These are phyloP conservation scores for Pavo muticus DNA, from an alignment of 2,113 vertebrate species.

Conservation along the genomic window DNA sequence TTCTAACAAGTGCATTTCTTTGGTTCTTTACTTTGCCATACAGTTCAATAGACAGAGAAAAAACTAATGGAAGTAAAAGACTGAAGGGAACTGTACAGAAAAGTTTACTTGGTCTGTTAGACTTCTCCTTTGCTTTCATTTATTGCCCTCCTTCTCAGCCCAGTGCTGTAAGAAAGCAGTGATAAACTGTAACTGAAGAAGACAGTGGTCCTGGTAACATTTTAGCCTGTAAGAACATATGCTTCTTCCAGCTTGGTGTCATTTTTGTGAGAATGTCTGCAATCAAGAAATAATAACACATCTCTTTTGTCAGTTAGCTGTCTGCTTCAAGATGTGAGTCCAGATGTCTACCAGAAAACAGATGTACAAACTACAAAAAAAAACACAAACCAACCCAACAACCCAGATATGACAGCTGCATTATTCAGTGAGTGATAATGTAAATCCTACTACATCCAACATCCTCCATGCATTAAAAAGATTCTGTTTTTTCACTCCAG, in stretches of 20 bases:
- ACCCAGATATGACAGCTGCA: neutral
- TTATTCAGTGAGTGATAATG: neutral
- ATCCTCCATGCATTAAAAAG: neutral
- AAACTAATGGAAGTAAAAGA: neutral
- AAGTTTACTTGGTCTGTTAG: neutral
- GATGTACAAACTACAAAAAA: neutral
- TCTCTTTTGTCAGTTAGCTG: neutral
- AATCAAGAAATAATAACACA: neutral
- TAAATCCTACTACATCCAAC: neutral
- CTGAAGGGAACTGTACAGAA: neutral
- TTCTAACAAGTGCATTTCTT: neutral
- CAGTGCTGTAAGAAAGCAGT: neutral
- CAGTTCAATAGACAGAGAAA: neutral
- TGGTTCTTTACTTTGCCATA: neutral
- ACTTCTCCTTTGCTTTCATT: neutral
- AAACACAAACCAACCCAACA: neutral
- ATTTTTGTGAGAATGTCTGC: neutral
- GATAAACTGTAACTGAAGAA: neutral
- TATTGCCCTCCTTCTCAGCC: neutral
- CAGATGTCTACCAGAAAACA: conserved; percentile 45
- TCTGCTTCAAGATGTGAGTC: conserved; percentile 11
- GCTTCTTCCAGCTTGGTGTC: neutral
- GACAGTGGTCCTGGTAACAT: neutral
- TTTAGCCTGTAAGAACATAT: neutral
- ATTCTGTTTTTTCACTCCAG: neutral